A percentile compares a stretch with the other conserved stretches of the same genome.
Conservation (phyloP, 2,888 invertebrate species). For the Eueremaeus valkanovi region DNA sequence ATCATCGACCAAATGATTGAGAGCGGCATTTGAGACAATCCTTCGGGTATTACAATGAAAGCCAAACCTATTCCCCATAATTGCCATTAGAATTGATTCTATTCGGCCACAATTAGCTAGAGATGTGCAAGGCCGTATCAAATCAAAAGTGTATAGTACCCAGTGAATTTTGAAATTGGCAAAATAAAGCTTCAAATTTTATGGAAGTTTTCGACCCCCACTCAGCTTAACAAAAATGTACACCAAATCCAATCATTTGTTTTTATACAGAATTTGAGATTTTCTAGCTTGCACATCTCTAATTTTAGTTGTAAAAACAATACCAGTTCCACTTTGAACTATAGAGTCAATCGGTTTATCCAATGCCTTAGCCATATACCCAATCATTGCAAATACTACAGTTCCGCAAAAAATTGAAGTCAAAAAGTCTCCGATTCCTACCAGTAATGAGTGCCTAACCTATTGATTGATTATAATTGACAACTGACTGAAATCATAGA, state of each 20-base stretch:
- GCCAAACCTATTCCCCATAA: constrained; percentile 43
- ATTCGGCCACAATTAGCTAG: not conserved
- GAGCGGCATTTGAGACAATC: constrained; percentile 45
- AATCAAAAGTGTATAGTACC: too few species aligned
- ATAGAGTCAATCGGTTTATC: constrained; percentile 44
- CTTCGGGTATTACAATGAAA: constrained; percentile 47
- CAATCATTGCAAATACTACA: constrained; percentile 47
- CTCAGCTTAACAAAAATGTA: constrained; percentile 2
- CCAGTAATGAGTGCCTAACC: constrained; percentile 39
- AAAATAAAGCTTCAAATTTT: too few species aligned
- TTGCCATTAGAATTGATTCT: constrained; percentile 8
- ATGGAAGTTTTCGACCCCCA: too few species aligned
- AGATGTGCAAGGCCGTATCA: too few species aligned
- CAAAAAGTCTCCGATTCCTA: constrained; percentile 46
- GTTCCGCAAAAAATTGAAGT: constrained; percentile 46
- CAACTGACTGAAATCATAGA: not conserved
- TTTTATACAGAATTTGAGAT: constrained; percentile 15
- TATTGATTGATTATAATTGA: not conserved
- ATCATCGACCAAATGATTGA: constrained; percentile 46
- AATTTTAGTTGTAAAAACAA: not conserved
- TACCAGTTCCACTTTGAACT: constrained; percentile 43
- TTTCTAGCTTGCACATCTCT: too few species aligned
- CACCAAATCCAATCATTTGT: too few species aligned
- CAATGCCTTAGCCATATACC: constrained; percentile 46
- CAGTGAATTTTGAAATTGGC: too few species aligned